Conservation (phyloP, 2,888 invertebrate genomes). For the Uloborus plumipes region DNA sequence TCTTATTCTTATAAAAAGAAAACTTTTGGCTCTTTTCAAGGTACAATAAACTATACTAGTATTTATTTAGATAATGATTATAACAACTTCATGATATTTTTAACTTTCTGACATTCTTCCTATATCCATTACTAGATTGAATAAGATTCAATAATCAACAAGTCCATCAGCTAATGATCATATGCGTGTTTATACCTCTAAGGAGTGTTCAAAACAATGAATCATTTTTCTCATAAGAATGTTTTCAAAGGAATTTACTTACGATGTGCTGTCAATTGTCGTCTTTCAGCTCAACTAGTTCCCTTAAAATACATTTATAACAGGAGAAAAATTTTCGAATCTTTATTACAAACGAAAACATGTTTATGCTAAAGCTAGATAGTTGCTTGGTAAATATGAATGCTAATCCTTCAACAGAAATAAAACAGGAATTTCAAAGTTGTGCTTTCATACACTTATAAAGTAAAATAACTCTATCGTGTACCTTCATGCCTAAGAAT, state of each 20-base stretch:
- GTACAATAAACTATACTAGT: too few species aligned
- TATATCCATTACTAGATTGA: too few species aligned
- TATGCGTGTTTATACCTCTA: conserved; percentile 18
- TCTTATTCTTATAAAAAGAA: too few species aligned
- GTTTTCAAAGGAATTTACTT: conserved; percentile 36
- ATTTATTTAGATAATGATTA: too few species aligned
- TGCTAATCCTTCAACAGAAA: conserved; percentile 15
- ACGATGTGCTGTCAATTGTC: conserved; percentile 36
- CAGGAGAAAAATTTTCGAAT: conserved; percentile 44
- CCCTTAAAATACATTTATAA: conserved; percentile 48
- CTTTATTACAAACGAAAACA: conserved; percentile 26
- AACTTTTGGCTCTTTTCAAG: too few species aligned
- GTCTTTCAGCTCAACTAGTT: conserved; percentile 22
- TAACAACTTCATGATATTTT: too few species aligned
- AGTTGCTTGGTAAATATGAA: conserved; percentile 18
- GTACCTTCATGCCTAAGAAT: too few species aligned
- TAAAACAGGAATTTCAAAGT: neutral
- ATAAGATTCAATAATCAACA: neutral
- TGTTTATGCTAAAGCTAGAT: conserved; percentile 29
- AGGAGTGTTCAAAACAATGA: conserved; percentile 23
- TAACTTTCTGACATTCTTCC: too few species aligned
- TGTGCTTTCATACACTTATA: neutral
- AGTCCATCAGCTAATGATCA: conserved; percentile 50
- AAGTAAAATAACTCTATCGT: neutral
- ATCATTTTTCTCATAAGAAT: conserved; percentile 18